These are phyloP conservation scores for Struthio camelus DNA, from an alignment of 2,113 vertebrate genomes.

Conservation along the genomic window DNA sequence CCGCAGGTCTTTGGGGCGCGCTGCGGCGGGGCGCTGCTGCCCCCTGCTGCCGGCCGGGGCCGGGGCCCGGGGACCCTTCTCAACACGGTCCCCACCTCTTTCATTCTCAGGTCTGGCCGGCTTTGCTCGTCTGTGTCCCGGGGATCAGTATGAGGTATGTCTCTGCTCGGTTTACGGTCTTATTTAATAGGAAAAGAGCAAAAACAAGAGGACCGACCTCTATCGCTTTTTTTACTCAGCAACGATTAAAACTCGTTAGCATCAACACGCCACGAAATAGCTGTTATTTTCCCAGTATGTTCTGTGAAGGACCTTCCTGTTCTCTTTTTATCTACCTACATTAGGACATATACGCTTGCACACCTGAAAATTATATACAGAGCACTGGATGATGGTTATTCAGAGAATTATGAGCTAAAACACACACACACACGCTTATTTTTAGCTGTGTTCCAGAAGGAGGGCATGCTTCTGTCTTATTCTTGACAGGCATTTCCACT, in stretches of 20 bases:
- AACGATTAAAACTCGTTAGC: neutral
- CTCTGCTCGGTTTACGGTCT: neutral
- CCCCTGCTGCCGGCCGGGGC: neutral
- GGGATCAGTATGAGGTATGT: slow-evolving; percentile 94
- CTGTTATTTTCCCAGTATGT: neutral
- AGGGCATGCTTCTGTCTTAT: neutral
- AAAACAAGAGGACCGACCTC: neutral
- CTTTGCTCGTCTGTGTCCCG: slow-evolving; percentile 94
- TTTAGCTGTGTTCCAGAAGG: neutral
- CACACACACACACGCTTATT: neutral
- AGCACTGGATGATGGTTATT: neutral
- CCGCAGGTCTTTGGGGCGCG: no score
- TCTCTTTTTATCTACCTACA: neutral
- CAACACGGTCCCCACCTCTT: neutral
- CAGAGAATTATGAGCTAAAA: neutral
- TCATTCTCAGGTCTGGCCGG: slow-evolving; percentile 89
- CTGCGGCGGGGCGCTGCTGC: fast-evolving
- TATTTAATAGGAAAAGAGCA: neutral
- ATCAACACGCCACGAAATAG: neutral
- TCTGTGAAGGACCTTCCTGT: neutral
- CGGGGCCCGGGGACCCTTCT: neutral
- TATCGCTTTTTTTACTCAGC: neutral
- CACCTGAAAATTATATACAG: neutral
- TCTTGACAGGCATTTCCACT: neutral
- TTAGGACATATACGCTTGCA: neutral